These are phyloP conservation scores for Macropus fuliginosus DNA, from an alignment of 2,797 vertebrate species.

Conservation along the genomic window DNA sequence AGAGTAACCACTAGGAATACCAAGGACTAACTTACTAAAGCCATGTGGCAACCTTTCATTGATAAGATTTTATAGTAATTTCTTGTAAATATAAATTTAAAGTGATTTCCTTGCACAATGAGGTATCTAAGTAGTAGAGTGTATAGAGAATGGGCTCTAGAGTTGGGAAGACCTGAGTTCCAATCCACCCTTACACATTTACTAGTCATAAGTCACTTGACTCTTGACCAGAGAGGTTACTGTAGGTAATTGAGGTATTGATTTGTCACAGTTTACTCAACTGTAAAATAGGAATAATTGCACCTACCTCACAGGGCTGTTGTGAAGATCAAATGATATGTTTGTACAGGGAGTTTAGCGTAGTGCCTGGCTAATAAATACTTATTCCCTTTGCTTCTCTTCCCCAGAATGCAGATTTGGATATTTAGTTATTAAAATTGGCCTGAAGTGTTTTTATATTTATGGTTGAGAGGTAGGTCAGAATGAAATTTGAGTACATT, in stretches of 20 bases:
- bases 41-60: not conserved
- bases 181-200: not conserved
- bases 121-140: not conserved
- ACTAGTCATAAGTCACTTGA: not conserved
- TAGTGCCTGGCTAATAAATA: not conserved
- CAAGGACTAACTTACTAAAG: not conserved
- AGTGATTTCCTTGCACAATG: constrained; percentile 51
- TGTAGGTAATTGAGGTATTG: not conserved
- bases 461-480: constrained; percentile 20
- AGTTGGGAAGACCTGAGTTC: not conserved
- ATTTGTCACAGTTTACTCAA: not conserved
- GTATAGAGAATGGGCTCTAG: not conserved
- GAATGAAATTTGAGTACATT: constrained; percentile 37
- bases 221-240: not conserved
- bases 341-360: not conserved
- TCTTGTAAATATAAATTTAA: constrained; percentile 60
- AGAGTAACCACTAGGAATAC: not conserved
- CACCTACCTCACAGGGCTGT: not conserved
- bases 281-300: not conserved
- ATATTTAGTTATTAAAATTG: constrained; percentile 58
- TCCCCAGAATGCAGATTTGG: constrained; percentile 40
- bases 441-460: constrained; percentile 67
- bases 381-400: not conserved
- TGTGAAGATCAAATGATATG: not conserved
- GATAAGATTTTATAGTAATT: constrained; percentile 52